These are phyloP conservation scores for Amphipyra berbera DNA, from an alignment of 2,888 invertebrate genomes.

Conservation along the genomic window DNA sequence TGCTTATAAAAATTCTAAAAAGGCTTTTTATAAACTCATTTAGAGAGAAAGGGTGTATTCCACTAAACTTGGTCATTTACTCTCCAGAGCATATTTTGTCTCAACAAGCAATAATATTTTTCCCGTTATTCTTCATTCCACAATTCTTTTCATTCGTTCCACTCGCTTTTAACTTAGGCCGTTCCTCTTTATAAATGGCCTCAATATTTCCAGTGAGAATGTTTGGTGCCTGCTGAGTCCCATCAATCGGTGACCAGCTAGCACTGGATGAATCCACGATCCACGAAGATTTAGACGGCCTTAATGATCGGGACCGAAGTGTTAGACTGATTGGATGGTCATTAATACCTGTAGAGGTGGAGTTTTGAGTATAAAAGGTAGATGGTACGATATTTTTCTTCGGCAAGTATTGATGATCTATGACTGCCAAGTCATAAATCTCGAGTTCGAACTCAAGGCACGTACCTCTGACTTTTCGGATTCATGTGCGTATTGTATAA, in stretches of 20 bases:
- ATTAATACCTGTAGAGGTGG: slow-evolving; percentile 42
- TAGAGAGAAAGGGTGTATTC: too few species aligned
- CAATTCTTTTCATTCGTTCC: not conserved
- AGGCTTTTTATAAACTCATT: too few species aligned
- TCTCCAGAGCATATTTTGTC: too few species aligned
- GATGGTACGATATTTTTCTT: not conserved
- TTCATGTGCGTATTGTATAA: too few species aligned
- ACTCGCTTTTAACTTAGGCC: slow-evolving; percentile 22
- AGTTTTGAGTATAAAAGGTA: slow-evolving; percentile 12
- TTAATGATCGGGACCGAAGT: slow-evolving; percentile 48
- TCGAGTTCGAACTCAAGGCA: too few species aligned
- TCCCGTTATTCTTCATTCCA: too few species aligned
- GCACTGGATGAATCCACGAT: slow-evolving; percentile 47
- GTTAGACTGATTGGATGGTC: slow-evolving; percentile 28
- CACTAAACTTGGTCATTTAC: too few species aligned
- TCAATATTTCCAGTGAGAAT: slow-evolving; percentile 53
- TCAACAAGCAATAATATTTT: too few species aligned
- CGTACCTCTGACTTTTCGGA: too few species aligned
- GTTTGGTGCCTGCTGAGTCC: slow-evolving; percentile 47
- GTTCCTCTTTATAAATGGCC: slow-evolving; percentile 50
- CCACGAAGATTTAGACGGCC: slow-evolving; percentile 41
- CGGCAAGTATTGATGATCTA: too few species aligned
- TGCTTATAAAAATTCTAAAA: too few species aligned
- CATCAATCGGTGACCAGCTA: slow-evolving; percentile 53
- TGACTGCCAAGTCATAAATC: too few species aligned